Evolutionary conservation across 2,113 vertebrate genomes (phyloP).

Genomic region (Nettapus auritus): DNA sequence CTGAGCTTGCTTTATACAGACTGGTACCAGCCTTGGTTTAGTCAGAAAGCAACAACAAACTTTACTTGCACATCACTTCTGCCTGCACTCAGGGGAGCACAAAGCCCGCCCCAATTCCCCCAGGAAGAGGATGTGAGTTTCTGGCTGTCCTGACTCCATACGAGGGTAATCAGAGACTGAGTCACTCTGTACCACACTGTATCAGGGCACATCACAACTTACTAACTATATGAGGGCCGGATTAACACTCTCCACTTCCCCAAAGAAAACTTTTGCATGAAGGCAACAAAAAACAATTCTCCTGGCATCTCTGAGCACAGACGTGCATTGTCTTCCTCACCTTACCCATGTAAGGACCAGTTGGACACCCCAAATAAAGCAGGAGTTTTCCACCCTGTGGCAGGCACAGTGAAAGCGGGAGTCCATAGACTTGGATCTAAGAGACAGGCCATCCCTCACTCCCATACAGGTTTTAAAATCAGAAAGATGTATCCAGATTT

Average conservation of each 20-base stretch:
- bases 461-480: background rate
- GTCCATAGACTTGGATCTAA: background rate
- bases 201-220: background rate
- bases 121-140: background rate
- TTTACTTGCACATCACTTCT: background rate
- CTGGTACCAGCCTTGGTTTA: background rate
- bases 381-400: background rate
- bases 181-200: fast-evolving
- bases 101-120: background rate
- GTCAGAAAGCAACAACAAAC: background rate
- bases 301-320: background rate
- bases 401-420: background rate
- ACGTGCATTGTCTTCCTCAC: background rate
- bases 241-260: background rate
- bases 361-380: background rate
- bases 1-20: background rate
- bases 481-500: background rate
- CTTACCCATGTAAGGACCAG: background rate
- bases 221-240: background rate
- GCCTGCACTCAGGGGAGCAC: background rate
- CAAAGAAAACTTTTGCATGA: background rate
- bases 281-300: background rate
- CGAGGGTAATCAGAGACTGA: background rate
- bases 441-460: background rate
- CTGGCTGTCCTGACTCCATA: background rate